phyloP scores from a whole-genome alignment of 2,797 vertebrate genomes.

The Tragelaphus eurycerus region DNA sequence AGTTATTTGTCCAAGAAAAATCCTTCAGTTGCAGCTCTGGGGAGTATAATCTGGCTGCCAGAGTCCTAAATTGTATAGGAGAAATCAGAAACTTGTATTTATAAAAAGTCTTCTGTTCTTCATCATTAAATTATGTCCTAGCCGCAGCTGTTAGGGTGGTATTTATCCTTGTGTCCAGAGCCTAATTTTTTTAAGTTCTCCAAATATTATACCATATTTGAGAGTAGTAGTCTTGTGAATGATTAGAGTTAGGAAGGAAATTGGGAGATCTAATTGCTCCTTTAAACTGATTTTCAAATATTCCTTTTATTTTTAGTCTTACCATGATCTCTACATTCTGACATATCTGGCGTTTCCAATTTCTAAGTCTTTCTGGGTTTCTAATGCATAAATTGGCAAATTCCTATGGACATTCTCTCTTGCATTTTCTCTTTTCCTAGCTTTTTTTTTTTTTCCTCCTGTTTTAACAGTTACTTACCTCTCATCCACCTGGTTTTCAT shows the following conservation, averaged over 20 bases:
- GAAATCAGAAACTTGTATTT: background rate
- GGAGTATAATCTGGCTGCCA: background rate
- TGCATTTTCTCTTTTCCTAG: background rate
- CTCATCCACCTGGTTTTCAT: background rate
- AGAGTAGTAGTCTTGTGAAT: background rate
- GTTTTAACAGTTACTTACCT: constrained; percentile 15
- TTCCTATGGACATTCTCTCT: background rate
- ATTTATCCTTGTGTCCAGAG: background rate
- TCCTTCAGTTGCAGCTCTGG: background rate
- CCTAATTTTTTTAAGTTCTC: background rate
- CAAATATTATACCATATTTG: background rate
- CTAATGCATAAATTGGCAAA: background rate
- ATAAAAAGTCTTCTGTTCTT: background rate
- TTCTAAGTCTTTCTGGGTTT: background rate
- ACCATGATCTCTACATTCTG: background rate
- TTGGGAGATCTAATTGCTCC: background rate
- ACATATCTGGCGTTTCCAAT: background rate
- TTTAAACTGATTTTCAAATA: background rate
- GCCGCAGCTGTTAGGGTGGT: background rate
- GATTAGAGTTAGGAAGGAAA: background rate
- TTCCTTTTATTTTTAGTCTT: background rate
- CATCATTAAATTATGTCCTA: background rate
- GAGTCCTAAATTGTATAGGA: background rate
- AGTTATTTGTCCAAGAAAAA: background rate
- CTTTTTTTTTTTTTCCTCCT: background rate